These are phyloP conservation scores for Microcebus griseorufus DNA, from an alignment of 2,113 vertebrate genomes.

Conservation along the genomic window DNA sequence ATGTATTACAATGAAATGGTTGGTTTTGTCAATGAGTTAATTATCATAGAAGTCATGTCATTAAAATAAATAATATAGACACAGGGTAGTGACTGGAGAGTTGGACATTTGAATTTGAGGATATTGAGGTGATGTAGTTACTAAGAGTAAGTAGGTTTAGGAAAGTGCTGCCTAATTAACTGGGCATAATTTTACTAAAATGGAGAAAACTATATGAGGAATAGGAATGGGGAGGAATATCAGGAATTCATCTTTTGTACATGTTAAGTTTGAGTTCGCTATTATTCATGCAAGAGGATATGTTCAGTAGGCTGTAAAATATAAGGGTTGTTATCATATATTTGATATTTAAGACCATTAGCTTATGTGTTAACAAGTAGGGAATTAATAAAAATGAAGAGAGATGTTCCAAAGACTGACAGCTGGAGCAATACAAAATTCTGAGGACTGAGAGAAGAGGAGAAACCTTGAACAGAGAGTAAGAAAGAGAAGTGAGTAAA, in stretches of 20 bases:
- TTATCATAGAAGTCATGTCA: not conserved
- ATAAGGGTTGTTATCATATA: not conserved
- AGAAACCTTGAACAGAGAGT: not conserved
- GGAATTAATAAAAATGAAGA: not conserved
- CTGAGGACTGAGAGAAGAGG: not conserved
- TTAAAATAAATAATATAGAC: not conserved
- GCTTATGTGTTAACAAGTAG: not conserved
- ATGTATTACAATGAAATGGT: not conserved
- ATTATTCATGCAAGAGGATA: not conserved
- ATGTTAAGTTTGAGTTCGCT: not conserved
- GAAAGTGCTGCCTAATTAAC: not conserved
- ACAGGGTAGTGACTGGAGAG: not conserved
- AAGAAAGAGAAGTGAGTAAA: not conserved
- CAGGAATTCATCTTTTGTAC: not conserved
- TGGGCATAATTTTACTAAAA: not conserved
- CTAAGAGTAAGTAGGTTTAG: not conserved
- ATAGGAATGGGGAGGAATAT: not conserved
- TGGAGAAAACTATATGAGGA: not conserved
- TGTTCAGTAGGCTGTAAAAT: not conserved
- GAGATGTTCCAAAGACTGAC: not conserved
- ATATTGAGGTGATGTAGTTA: not conserved
- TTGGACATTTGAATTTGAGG: not conserved
- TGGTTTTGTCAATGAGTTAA: not conserved
- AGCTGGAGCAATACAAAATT: not conserved
- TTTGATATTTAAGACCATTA: not conserved